These are phyloP conservation scores for Menura novaehollandiae DNA, from an alignment of 2,113 vertebrate genomes.

Conservation along the genomic window DNA sequence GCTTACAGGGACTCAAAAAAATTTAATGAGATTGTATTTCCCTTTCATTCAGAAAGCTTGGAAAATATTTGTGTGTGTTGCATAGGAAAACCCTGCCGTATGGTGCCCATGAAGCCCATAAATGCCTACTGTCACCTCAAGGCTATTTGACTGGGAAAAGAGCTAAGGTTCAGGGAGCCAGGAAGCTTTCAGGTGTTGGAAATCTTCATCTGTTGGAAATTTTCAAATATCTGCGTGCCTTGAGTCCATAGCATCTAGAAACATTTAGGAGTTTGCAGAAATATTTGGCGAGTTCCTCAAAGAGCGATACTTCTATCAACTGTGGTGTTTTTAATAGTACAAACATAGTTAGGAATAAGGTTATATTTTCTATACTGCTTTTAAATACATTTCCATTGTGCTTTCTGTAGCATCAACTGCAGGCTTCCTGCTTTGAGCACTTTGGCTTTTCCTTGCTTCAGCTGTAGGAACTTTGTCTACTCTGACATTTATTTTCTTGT, in stretches of 20 bases:
- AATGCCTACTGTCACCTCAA: fast-evolving
- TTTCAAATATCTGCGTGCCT: background rate
- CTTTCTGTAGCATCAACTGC: background rate
- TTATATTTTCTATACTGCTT: background rate
- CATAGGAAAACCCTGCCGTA: background rate
- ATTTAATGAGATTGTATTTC: fast-evolving
- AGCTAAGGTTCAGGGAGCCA: background rate
- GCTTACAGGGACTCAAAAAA: background rate
- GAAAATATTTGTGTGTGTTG: background rate
- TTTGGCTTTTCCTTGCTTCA: background rate
- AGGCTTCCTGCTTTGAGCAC: background rate
- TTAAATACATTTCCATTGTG: background rate
- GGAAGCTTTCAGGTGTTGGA: background rate
- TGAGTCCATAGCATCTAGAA: background rate
- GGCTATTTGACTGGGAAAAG: background rate
- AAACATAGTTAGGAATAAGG: background rate
- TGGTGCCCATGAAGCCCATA: background rate
- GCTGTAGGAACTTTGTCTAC: background rate
- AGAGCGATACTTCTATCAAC: background rate
- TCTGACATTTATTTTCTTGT: background rate
- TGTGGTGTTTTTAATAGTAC: background rate
- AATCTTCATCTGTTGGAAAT: background rate
- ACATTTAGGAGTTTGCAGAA: background rate
- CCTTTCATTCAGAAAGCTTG: background rate
- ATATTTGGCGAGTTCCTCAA: background rate